Evolutionary conservation across 2,888 invertebrate species (phyloP), one percentile per base, ranked within the genome.

Genomic region (Xanthorhoe spadicearia): DNA sequence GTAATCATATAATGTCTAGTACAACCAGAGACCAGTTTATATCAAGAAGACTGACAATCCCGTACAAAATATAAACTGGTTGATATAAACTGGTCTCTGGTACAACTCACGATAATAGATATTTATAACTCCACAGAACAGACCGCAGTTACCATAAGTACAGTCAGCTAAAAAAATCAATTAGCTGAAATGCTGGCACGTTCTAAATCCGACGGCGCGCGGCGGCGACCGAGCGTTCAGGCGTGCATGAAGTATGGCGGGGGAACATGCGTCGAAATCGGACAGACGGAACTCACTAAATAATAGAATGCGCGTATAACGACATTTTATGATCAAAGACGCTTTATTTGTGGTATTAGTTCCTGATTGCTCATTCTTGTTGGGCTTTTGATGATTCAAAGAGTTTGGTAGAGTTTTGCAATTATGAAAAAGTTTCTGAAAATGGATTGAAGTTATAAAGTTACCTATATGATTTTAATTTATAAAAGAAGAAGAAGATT

Each of bases 201-300:
- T 70, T 69, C 62, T 73, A 67, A 71, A 60, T 66, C 68, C 71
- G 70, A 64, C 59, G 67, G 75, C 73, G 74, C 70, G 62, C 59
- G 67, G 75, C 73, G 74, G 69, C 70, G 69, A 77, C 84, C 84
- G 74, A 84, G 87, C 92, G 87, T 90, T 92, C 90, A 92, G 76
- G 85, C 92, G 90, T 89, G 87, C 78, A 89, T 91, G 92, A 92
- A 90, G 90, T 89, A 92, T 92, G 87, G 87, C 35, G 51, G 55
- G 55, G 55, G 67, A 60, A 69, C 64, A 59, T 49, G 48, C 49
- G 64, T n/a, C n/a, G n/a, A n/a, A n/a, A n/a, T n/a, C n/a, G n/a
- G n/a, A n/a, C n/a, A n/a, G n/a, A n/a, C n/a, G 19, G 56, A 55
- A 18, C 46, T 64, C 63, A 51, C n/a, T 28, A 60, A 60, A 54